phyloP scores from a whole-genome alignment of 2,888 invertebrate genomes.

The Drosophila maculinotata region DNA sequence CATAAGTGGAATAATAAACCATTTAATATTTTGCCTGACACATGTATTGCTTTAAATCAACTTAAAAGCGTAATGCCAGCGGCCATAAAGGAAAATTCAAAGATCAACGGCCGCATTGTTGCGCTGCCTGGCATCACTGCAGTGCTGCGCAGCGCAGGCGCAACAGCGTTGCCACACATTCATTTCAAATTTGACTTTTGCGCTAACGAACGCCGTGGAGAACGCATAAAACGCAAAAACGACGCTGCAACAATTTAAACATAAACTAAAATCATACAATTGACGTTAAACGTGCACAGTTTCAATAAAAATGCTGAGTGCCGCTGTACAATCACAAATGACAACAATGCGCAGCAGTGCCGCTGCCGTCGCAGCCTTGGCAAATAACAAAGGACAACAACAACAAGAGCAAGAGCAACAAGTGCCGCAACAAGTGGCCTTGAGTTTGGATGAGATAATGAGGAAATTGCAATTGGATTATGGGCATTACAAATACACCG shows the following conservation, averaged over 20 bases:
- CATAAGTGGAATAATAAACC: too few species aligned
- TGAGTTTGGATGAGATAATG: conserved; percentile 70
- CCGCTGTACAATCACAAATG: conserved; percentile 44
- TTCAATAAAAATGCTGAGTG: conserved; percentile 27
- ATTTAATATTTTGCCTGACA: not conserved
- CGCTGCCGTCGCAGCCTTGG: conserved; percentile 54
- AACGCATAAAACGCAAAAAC: conserved; percentile 32
- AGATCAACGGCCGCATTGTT: conserved; percentile 27
- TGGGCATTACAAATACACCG: conserved; percentile 82
- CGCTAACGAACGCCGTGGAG: conserved; percentile 68
- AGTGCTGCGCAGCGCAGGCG: conserved; percentile 36
- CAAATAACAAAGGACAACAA: conserved; percentile 54
- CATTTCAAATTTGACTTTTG: conserved; percentile 67
- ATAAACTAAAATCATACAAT: not conserved
- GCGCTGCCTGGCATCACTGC: conserved; percentile 36
- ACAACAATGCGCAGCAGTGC: conserved; percentile 55
- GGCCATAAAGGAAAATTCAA: conserved; percentile 16
- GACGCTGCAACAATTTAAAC: conserved; percentile 44
- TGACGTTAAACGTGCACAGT: not conserved
- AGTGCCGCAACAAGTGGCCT: conserved; percentile 49
- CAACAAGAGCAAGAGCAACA: conserved; percentile 46
- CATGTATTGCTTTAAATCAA: not conserved
- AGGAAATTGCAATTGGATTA: conserved; percentile 78
- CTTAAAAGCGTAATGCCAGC: too few species aligned
- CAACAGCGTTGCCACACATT: conserved; percentile 57